Conservation (phyloP, 2,113 vertebrate species). For the Thomomys bottae region DNA sequence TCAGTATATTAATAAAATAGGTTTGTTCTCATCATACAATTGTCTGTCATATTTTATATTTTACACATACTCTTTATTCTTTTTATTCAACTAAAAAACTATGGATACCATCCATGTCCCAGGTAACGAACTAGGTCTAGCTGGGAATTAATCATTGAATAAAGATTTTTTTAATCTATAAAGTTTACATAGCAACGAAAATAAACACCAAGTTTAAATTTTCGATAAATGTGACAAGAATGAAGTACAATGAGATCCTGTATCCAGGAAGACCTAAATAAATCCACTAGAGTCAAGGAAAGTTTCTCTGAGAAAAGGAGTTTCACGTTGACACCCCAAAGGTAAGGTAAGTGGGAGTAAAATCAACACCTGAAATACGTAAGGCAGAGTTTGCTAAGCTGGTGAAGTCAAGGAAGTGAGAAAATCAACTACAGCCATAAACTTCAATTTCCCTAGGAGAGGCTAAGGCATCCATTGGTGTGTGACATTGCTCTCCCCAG, state of each 20-base stretch:
- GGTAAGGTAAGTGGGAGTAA: neutral
- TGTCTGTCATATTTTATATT: constrained; percentile 47
- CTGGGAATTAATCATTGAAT: neutral
- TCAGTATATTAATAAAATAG: constrained; percentile 77
- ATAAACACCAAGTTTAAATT: constrained; percentile 30
- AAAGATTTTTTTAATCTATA: neutral
- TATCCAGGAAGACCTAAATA: neutral
- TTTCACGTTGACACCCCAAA: neutral
- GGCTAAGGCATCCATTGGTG: neutral
- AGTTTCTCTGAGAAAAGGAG: neutral
- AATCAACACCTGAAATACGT: neutral
- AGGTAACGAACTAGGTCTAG: neutral
- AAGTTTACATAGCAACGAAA: constrained; percentile 28
- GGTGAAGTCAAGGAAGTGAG: neutral
- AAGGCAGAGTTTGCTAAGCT: neutral
- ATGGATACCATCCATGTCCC: neutral
- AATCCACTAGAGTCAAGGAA: neutral
- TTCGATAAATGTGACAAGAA: constrained; percentile 12
- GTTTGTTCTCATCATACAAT: constrained; percentile 71
- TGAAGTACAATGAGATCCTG: neutral
- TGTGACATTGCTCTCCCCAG: neutral
- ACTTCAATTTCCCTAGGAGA: neutral
- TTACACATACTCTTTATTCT: neutral
- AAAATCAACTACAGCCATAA: neutral
- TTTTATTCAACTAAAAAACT: constrained; percentile 32